Evolutionary conservation across 2,113 vertebrate genomes (phyloP).

Genomic region (Anarrhichthys ocellatus): DNA sequence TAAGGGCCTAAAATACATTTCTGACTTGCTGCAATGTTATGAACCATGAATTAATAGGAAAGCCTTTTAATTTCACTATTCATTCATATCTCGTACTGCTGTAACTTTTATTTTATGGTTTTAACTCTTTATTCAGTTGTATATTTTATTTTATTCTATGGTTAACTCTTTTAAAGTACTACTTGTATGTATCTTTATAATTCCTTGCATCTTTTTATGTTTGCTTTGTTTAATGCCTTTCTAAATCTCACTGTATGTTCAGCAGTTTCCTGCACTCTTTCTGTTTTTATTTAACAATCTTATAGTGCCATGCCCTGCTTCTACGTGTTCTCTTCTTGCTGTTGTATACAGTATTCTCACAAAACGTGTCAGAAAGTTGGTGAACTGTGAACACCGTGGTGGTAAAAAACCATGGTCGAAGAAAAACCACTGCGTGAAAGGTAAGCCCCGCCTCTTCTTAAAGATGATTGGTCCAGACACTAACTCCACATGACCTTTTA

Average conservation of each 20-base stretch:
- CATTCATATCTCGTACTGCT: no score
- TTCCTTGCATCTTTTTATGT: no score
- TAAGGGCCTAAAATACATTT: no score
- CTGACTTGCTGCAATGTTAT: no score
- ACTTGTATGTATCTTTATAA: no score
- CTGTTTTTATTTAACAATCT: neutral
- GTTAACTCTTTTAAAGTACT: neutral
- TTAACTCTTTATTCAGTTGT: no score
- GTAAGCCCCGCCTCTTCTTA: constrained; percentile 20
- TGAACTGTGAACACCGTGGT: neutral
- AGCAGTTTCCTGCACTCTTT: neutral
- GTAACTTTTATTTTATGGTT: no score
- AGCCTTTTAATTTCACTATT: no score
- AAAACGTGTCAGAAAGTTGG: no score
- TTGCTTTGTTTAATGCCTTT: neutral
- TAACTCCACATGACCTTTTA: accelerated
- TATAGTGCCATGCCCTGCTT: neutral
- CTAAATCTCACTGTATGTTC: no score
- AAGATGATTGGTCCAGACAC: constrained; percentile 37
- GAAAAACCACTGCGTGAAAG: constrained; percentile 23
- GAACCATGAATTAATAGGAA: no score
- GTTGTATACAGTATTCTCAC: neutral
- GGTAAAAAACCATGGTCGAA: neutral
- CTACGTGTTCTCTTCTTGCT: neutral
- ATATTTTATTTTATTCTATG: neutral